Base-by-base conservation (phyloP, 92 coral and sea anemone genomes). In the Porites divaricata region DNA sequence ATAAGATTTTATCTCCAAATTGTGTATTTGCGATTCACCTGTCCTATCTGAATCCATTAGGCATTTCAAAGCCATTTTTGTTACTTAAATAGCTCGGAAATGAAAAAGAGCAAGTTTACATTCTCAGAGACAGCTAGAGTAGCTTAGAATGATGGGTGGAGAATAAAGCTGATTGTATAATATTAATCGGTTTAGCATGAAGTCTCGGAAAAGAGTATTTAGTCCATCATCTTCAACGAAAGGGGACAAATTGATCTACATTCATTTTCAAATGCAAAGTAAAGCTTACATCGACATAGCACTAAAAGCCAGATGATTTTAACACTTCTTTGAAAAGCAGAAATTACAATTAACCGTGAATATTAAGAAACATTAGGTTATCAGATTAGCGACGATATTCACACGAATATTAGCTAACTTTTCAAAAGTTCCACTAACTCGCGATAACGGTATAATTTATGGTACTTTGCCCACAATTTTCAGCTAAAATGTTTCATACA, bases 371-470 rank as follows among this genome's bases (percentile, higher is more conserved):
- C 19, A 41, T 67, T 16, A 68, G 35, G 67, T 56, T n/a, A 68
- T 80, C 85, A 19, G 65, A 35, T 80, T 9, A 56, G 35, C 6
- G 35, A 68, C 28, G 19, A n/a, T 11, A 8, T 80, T 45, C 25
- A 17, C 16, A 65, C 25, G 63, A 67, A 53, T 53, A 53, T 7
- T n/a, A 65, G 69, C 70, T n/a, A n/a, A 68, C 28, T 56, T 56
- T 56, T 70, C 67, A 69, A 80, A 26, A 21, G 16, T 13, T 68
- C 52, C 21, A 80, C 1, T n/a, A 26, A 66, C 28, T n/a, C n/a
- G 41, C 84, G 76, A 80, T 80, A 68, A 67, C 56, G 68, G 24
- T 67, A 35, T 54, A 56, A 66, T 80, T 68, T 20, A 28, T 6
- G 1, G 66, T 14, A 79, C 63, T 26, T 35, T 70, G 63, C 45